phyloP scores from a whole-genome alignment of 1,140 invertebrate species.

The Platyura marginata region DNA sequence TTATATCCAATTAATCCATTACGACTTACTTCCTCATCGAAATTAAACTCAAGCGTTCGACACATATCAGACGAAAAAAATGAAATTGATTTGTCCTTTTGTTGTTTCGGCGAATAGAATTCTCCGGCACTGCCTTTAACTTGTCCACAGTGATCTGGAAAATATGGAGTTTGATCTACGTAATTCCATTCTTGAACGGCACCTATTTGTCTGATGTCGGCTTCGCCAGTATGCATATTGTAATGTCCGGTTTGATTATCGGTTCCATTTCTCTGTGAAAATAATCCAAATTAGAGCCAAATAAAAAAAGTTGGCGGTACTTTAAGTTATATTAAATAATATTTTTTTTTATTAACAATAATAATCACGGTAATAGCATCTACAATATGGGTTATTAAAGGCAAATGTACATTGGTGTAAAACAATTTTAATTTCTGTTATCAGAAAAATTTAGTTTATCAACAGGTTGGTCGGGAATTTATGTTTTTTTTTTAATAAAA shows the following conservation, averaged over 20 bases:
- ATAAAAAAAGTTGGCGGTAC: background rate
- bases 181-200: slow-evolving; percentile 49
- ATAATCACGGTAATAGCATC: background rate
- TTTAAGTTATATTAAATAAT: background rate
- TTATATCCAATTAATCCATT: slow-evolving; percentile 35
- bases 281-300: too few species aligned
- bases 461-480: background rate
- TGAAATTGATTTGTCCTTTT: slow-evolving; percentile 32
- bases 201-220: slow-evolving; percentile 38
- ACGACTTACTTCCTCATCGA: slow-evolving; percentile 27
- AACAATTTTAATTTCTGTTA: background rate
- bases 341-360: background rate
- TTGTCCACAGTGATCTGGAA: slow-evolving; percentile 31
- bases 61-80: slow-evolving; percentile 53
- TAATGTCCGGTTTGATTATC: slow-evolving; percentile 47
- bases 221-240: slow-evolving; percentile 48
- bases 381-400: background rate
- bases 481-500: too few species aligned
- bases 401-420: background rate
- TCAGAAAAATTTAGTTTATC: background rate
- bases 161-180: slow-evolving; percentile 34
- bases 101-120: slow-evolving; percentile 45
- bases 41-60: slow-evolving; percentile 36
- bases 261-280: slow-evolving; percentile 52
- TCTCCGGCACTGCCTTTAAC: slow-evolving; percentile 53